Evolutionary conservation across 2,888 invertebrate species (phyloP).

Genomic region (Drosophila fungiperda): DNA sequence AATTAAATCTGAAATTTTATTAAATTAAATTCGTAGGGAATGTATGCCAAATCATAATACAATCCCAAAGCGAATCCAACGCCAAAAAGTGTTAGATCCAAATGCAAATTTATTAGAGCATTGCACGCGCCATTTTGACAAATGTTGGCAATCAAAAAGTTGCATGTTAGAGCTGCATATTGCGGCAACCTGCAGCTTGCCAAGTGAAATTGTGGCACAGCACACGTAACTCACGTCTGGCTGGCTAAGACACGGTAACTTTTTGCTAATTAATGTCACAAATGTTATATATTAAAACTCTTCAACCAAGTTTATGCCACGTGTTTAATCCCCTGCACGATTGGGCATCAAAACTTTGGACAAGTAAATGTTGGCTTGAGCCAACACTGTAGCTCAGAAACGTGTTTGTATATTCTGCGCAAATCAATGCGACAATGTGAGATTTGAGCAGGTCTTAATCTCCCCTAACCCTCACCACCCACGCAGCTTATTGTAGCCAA

Average conservation of each 20-base stretch:
- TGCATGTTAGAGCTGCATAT: constrained; percentile 35
- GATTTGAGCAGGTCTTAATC: constrained; percentile 15
- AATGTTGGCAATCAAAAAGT: constrained; percentile 68
- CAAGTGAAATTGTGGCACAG: constrained; percentile 34
- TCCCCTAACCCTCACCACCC: constrained; percentile 24
- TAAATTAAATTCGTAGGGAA: constrained; percentile 22
- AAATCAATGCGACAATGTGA: constrained; percentile 48
- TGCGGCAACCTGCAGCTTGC: constrained; percentile 26
- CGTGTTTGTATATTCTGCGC: constrained; percentile 59
- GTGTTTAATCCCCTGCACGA: constrained; percentile 67
- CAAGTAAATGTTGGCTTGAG: constrained; percentile 13
- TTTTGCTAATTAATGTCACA: constrained; percentile 74
- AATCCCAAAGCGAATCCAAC: neutral
- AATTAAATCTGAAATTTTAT: constrained; percentile 54
- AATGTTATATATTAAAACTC: constrained; percentile 53
- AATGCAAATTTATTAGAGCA: constrained; percentile 50
- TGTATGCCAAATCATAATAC: constrained; percentile 36
- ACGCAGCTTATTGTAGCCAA: constrained; percentile 44
- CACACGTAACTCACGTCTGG: constrained; percentile 57
- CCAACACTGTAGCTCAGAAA: constrained; percentile 12
- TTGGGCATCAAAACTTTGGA: constrained; percentile 61
- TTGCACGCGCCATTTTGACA: constrained; percentile 67
- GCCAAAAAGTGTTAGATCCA: constrained; percentile 9
- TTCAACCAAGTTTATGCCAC: constrained; percentile 39
- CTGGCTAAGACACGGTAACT: constrained; percentile 44